Evolutionary conservation across 2,797 vertebrate genomes (phyloP), one percentile per base, ranked within the genome.

Genomic region (Kryptolebias ocellatus): DNA sequence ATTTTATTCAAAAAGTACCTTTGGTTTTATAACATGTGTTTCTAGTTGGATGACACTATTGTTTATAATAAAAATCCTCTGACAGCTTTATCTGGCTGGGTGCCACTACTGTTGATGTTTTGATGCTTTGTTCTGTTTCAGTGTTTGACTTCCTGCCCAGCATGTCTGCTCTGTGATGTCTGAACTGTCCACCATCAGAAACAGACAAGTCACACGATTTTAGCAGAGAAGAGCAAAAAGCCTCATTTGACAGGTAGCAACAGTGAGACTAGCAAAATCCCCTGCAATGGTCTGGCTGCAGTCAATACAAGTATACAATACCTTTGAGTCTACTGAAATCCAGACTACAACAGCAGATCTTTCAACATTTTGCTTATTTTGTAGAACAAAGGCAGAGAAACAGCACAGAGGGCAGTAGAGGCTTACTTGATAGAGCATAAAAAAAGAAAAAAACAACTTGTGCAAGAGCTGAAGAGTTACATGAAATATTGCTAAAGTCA

Each of bases 401-500:
- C 52, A 63, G 29, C 56, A 79, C 74, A 66, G 57, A 34, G 63
- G 29, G 63, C 56, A 60, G 51, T 55, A 64, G 70, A 76, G 63
- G 71, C 75, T 54, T 75, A 63, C 63, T 52, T 64, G 65, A 78
- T 70, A 70, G 67, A 74, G 61, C 60, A 70, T 64, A 71, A 1
- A 6, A 49, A 66, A 70, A 74, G 59, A 58, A 70, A 64, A 71
- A 1, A 6, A 49, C 64, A 70, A 77, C 64, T n/a, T n/a, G n/a
- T 45, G 66, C 54, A 60, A 53, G 52, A 55, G 47, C 67, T 54
- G 10, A 61, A 84, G 56, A 59, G 72, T 60, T 60, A 55, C n/a
- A 69, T 39, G 47, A 55, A 76, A 79, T 56, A 56, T 58, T 61
- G 61, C 53, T 73, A 49, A 70, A 78, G 78, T 71, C 49, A 86